Percentiles rank a stretch among this genome's conserved stretches.
Evolutionary conservation across 1,140 invertebrate species (phyloP).

Genomic region (Heliothis virescens): DNA sequence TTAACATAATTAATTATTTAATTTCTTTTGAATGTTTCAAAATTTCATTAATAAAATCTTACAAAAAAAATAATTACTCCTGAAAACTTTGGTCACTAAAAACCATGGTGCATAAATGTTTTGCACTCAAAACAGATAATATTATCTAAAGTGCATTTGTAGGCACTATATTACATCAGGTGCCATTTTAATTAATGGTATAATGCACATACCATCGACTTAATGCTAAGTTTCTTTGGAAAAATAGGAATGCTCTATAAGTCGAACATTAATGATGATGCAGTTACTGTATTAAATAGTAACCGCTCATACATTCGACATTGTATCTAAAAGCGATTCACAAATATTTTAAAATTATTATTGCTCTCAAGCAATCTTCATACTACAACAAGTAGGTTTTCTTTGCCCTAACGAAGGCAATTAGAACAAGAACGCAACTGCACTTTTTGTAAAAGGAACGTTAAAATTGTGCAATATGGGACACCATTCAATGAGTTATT

Average conservation of each 20-base stretch:
- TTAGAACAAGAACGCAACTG: neutral
- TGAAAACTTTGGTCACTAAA: neutral
- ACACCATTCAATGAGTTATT: no score
- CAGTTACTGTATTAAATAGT: neutral
- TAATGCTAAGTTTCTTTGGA: conserved; percentile 42
- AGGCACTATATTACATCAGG: conserved; percentile 3
- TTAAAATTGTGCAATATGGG: neutral
- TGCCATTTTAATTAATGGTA: neutral
- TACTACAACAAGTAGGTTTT: neutral
- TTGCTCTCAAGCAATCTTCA: neutral
- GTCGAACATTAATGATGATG: neutral
- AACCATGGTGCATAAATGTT: neutral
- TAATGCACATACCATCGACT: conserved; percentile 15
- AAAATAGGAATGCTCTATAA: conserved; percentile 44
- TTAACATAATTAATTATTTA: no score
- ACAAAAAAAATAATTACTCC: no score
- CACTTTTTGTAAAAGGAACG: neutral
- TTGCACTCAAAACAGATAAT: neutral
- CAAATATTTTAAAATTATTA: conserved; percentile 7
- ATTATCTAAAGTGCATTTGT: neutral
- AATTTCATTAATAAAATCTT: no score
- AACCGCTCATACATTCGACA: neutral
- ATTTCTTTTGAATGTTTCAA: no score
- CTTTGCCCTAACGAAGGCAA: neutral
- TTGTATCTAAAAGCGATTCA: conserved; percentile 20